Evolutionary conservation across 2,113 vertebrate species (phyloP).

Genomic region (Chrysochloris asiatica): DNA sequence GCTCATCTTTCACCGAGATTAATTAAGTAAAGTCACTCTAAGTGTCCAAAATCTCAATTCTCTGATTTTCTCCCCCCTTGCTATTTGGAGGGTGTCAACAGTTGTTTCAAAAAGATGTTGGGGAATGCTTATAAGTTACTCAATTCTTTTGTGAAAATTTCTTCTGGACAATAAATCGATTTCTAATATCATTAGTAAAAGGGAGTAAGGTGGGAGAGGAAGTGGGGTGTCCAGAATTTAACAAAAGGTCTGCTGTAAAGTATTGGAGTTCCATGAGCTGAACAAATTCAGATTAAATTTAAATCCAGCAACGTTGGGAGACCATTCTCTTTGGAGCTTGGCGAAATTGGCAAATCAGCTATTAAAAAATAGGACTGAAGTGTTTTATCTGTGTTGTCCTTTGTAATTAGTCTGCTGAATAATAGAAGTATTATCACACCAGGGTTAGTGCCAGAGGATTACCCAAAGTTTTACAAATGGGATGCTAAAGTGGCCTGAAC

Average conservation of each 20-base stretch:
- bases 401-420: slow-evolving; percentile 95
- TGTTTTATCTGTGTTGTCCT: slow-evolving; percentile 89
- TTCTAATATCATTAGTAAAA: background rate
- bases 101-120: slow-evolving; percentile 10
- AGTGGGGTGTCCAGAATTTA: slow-evolving; percentile 4
- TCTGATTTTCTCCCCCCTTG: background rate
- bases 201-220: background rate
- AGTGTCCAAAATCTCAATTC: background rate
- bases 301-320: slow-evolving; percentile 83
- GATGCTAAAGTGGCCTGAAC: slow-evolving; percentile 96
- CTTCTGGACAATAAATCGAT: background rate
- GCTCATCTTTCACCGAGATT: slow-evolving; percentile 57
- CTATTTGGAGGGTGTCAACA: background rate
- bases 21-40: slow-evolving; percentile 61
- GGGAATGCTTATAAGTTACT: slow-evolving; percentile 32
- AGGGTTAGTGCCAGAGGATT: slow-evolving; percentile 96
- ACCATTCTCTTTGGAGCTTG: slow-evolving; percentile 82
- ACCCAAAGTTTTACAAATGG: slow-evolving; percentile 94
- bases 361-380: slow-evolving; percentile 84
- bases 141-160: background rate
- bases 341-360: slow-evolving; percentile 82
- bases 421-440: slow-evolving; percentile 95
- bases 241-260: slow-evolving; percentile 49
- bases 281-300: slow-evolving; percentile 80
- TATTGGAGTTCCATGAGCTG: slow-evolving; percentile 56